phyloP scores from a whole-genome alignment of 1,140 invertebrate species.

The Pogonomyrmex barbatus region DNA sequence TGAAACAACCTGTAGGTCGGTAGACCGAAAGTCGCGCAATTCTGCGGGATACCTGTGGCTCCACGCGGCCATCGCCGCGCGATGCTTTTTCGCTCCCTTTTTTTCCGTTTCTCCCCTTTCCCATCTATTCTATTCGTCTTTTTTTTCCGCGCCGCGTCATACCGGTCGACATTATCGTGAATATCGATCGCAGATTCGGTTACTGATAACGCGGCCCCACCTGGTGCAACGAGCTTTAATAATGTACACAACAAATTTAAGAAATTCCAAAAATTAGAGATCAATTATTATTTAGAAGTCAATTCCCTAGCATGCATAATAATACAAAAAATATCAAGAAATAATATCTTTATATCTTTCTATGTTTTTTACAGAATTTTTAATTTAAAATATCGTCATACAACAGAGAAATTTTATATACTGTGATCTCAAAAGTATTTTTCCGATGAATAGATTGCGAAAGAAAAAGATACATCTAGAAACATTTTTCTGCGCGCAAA shows the following conservation, averaged over 20 bases:
- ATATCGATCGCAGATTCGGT: slow-evolving; percentile 72
- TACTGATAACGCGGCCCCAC: slow-evolving; percentile 57
- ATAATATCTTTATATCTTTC: not conserved
- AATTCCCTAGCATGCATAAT: not conserved
- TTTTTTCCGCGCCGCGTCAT: slow-evolving; percentile 56
- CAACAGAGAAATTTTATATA: not conserved
- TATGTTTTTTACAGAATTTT: not conserved
- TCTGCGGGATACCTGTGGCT: slow-evolving; percentile 72
- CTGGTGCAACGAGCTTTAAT: slow-evolving; percentile 1
- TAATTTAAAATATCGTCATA: not conserved
- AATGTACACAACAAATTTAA: slow-evolving; percentile 27
- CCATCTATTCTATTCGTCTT: slow-evolving; percentile 33
- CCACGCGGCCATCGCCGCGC: slow-evolving; percentile 71
- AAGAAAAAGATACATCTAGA: not conserved
- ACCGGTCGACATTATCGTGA: slow-evolving; percentile 71
- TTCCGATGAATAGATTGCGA: not conserved
- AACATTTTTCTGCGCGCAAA: slow-evolving; percentile 3
- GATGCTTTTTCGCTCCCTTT: slow-evolving; percentile 65
- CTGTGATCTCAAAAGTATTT: not conserved
- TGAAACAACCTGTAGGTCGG: slow-evolving; percentile 69
- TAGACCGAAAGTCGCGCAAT: slow-evolving; percentile 63
- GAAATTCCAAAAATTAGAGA: not conserved
- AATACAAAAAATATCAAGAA: not conserved
- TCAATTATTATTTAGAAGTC: not conserved
- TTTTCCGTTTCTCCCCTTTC: slow-evolving; percentile 23